Conservation (phyloP, 2,888 invertebrate genomes). For the Invenusta paracnida region DNA sequence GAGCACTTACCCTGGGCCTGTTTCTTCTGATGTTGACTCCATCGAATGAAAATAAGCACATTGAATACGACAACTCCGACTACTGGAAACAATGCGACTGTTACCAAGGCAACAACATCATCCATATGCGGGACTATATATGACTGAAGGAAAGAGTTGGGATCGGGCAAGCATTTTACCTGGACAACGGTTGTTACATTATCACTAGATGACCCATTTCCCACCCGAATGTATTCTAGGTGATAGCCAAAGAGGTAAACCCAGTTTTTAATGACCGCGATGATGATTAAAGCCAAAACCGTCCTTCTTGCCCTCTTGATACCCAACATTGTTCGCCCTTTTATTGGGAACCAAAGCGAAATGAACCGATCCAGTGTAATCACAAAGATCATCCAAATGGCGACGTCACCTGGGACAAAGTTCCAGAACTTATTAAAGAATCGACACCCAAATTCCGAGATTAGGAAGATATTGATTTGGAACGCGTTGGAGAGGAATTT, state of each 20-base stretch:
- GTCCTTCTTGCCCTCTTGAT: not conserved
- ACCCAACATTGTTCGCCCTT: not conserved
- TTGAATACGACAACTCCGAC: not conserved
- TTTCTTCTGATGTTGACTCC: not conserved
- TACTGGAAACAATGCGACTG: not conserved
- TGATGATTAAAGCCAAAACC: not conserved
- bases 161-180: not conserved
- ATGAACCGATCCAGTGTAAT: not conserved
- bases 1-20: not conserved
- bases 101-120: not conserved
- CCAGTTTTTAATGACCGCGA: not conserved
- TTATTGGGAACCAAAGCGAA: not conserved
- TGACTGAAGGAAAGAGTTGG: not conserved
- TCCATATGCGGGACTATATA: not conserved
- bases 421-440: not conserved
- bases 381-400: not conserved
- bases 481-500: not conserved
- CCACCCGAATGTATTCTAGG: not conserved
- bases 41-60: not conserved
- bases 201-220: not conserved
- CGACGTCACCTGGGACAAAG: not conserved
- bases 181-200: no score
- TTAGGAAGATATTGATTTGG: not conserved
- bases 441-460: not conserved
- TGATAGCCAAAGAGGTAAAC: not conserved